Conservation (phyloP, 2,113 vertebrate species). For the Gallinago media region DNA sequence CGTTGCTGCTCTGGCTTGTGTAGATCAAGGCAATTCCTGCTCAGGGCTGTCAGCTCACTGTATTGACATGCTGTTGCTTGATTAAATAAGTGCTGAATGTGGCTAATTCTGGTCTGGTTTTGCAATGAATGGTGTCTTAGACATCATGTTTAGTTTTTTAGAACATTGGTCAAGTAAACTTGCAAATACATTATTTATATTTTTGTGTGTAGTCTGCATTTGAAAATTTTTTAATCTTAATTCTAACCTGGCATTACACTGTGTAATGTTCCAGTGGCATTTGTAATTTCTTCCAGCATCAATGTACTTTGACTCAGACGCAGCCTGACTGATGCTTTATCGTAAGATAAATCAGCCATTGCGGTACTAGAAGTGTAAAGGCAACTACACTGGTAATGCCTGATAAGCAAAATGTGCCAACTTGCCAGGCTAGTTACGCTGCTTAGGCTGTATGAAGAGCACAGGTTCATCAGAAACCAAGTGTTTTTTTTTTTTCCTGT, state of each 20-base stretch:
- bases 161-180: not conserved
- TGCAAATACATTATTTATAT: not conserved
- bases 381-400: not conserved
- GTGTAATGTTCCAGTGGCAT: not conserved
- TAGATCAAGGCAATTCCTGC: not conserved
- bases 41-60: not conserved
- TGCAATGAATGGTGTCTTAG: not conserved
- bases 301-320: not conserved
- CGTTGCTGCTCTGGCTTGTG: not conserved
- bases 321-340: not conserved
- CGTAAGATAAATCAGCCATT: not conserved
- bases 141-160: not conserved
- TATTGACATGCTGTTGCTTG: not conserved
- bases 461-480: not conserved
- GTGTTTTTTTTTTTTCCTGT: not conserved
- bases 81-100: not conserved
- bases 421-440: not conserved
- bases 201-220: not conserved
- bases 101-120: not conserved
- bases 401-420: not conserved
- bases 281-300: not conserved
- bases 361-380: not conserved
- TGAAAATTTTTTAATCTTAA: not conserved
- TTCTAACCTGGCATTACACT: not conserved
- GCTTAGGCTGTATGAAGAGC: not conserved